Evolutionary conservation across 2,113 vertebrate genomes (phyloP), one percentile per base, ranked within the genome.

Genomic region (Cepphus grylle): DNA sequence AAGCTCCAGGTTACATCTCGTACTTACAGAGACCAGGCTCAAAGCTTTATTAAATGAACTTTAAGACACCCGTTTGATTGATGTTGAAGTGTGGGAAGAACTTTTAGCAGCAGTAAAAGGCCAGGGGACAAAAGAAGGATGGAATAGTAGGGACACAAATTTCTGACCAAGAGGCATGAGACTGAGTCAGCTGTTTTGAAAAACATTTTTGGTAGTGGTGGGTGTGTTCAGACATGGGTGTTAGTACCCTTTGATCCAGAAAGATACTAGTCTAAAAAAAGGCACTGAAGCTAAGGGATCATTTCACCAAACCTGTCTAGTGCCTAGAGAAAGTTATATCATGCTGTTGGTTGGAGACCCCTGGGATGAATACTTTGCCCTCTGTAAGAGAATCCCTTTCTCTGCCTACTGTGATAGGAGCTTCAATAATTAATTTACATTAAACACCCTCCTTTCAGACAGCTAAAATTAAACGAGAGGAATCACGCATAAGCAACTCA

Each of bases 191-290:
- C 1, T 34, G 4, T 3, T 50, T 78, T 88, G 50, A 56, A 81
- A 71, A 67, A 0, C 3, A 9, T 61, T 89, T 86, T 42, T 52
- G 6, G 3, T 59, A 9, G 10, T 63, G 14, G 5, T 10, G 2
- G 7, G 1, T 26, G 3, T 12, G 2, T 61, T 61, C 71, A 32
- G 29, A n/a, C 5, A 50, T 8, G 7, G 1, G 0, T 32, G 8
- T 45, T 84, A 38, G 5, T 38, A 56, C 5, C 2, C 3, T 53
- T 67, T 55, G 15, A 7, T 19, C 11, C 5, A 59, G n/a, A 83
- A 73, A 59, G 9, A 0, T 4, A 52, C 5, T 55, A 14, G 11
- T 26, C 36, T 38, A 5, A 83, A 59, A 59, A 61, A 63, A 42
- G 5, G 0, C 16, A 40, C 2, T 11, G 11, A 50, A 47, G 12